Conservation (phyloP, 2,888 invertebrate species). For the Lacanobia wlatinum region DNA sequence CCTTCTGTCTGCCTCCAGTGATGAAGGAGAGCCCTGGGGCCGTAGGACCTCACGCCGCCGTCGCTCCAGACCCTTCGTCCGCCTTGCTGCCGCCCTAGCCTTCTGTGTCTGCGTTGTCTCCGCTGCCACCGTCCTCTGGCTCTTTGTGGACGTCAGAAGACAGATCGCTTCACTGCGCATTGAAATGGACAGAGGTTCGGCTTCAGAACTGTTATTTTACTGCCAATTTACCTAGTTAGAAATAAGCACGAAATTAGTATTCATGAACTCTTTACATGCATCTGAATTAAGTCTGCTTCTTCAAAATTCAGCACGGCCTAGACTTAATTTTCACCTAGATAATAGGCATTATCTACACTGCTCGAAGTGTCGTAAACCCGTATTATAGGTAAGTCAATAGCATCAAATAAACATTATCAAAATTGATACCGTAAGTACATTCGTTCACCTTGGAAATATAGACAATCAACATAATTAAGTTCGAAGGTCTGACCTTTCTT, state of each 20-base stretch:
- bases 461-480: conserved; percentile 40
- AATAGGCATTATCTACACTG: background rate
- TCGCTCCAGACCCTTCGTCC: conserved; percentile 89
- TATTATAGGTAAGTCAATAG: background rate
- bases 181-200: conserved; percentile 92
- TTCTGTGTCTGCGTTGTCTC: conserved; percentile 92
- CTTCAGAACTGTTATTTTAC: conserved; percentile 36
- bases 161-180: conserved; percentile 92
- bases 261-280: background rate
- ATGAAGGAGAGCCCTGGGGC: conserved; percentile 90
- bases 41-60: conserved; percentile 80
- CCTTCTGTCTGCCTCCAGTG: conserved; percentile 92
- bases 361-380: conserved; percentile 11
- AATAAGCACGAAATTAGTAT: background rate
- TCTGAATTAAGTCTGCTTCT: background rate
- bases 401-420: conserved; percentile 35
- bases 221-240: background rate
- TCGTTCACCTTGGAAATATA: conserved; percentile 48
- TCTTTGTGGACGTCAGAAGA: conserved; percentile 92
- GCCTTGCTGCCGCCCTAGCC: conserved; percentile 91
- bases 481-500: conserved; percentile 45
- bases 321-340: background rate
- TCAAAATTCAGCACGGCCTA: background rate
- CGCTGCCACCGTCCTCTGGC: conserved; percentile 92
- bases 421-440: conserved; percentile 10